phyloP scores from a whole-genome alignment of 1,140 invertebrate species.

The Drosophila hydei region DNA sequence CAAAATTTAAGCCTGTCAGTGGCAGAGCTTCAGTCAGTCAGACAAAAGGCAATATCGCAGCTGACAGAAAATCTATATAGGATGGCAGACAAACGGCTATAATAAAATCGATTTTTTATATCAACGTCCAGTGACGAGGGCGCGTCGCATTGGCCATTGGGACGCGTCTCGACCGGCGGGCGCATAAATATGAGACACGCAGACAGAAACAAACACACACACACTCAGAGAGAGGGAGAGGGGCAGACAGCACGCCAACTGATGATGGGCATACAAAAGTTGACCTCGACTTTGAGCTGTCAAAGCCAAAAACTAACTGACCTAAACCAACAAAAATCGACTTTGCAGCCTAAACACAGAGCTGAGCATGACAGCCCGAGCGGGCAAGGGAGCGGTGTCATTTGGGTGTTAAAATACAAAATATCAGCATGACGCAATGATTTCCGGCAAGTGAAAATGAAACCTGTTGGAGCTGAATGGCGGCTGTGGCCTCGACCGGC shows the following conservation, averaged over 20 bases:
- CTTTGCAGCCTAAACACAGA: slow-evolving; percentile 76
- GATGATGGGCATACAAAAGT: slow-evolving; percentile 81
- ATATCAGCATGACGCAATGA: slow-evolving; percentile 84
- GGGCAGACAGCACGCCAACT: slow-evolving; percentile 38
- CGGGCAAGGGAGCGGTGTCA: slow-evolving; percentile 23
- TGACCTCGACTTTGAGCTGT: slow-evolving; percentile 84
- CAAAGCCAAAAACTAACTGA: slow-evolving; percentile 83
- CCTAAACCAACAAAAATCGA: slow-evolving; percentile 82
- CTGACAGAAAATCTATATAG: slow-evolving; percentile 79
- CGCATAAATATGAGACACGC: slow-evolving; percentile 63
- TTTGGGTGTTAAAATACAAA: slow-evolving; percentile 78
- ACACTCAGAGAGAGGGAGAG: slow-evolving; percentile 10
- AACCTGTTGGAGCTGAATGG: slow-evolving; percentile 70
- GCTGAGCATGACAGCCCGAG: slow-evolving; percentile 63
- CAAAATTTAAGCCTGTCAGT: slow-evolving; percentile 63
- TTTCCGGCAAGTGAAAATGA: slow-evolving; percentile 81
- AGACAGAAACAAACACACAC: slow-evolving; percentile 16
- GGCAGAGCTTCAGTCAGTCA: slow-evolving; percentile 29
- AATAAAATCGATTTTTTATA: slow-evolving; percentile 82
- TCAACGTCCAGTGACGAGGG: slow-evolving; percentile 67
- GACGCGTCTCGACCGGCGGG: slow-evolving; percentile 58
- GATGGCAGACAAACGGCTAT: slow-evolving; percentile 61
- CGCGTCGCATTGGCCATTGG: slow-evolving; percentile 54
- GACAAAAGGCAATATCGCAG: slow-evolving; percentile 59
- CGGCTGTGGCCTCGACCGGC: slow-evolving; percentile 11